A percentile compares a stretch with the other conserved stretches of the same genome.
phyloP scores from a whole-genome alignment of 2,888 invertebrate genomes.

The Glaucopsyche alexis region DNA sequence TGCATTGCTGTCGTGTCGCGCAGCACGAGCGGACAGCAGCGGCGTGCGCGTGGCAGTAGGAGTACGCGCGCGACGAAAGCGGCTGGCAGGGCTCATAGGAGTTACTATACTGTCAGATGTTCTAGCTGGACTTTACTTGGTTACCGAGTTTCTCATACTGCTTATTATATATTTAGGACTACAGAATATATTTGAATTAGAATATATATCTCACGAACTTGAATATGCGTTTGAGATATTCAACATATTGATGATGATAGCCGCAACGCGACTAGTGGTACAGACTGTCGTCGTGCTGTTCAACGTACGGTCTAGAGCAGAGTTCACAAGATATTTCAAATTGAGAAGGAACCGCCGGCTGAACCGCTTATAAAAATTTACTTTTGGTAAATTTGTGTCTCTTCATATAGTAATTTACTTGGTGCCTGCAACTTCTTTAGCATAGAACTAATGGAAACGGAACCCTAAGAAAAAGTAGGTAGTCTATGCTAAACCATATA shows the following conservation, averaged over 20 bases:
- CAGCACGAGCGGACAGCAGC: neutral
- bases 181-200: too few species aligned
- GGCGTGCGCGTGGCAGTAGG: neutral
- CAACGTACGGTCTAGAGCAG: neutral
- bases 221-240: neutral
- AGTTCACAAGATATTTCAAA: neutral
- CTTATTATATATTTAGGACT: too few species aligned
- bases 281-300: neutral
- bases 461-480: too few species aligned
- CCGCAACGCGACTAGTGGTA: neutral
- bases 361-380: neutral
- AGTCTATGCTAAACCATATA: too few species aligned
- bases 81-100: neutral
- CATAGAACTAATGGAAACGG: too few species aligned
- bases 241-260: conserved; percentile 1
- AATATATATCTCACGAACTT: neutral
- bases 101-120: conserved; percentile 7
- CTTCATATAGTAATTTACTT: too few species aligned
- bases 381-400: too few species aligned
- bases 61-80: neutral
- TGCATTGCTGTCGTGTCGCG: neutral
- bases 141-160: neutral
- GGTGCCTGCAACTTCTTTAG: too few species aligned
- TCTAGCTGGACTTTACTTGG: neutral
- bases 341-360: neutral